A percentile compares a stretch with the other conserved stretches of the same genome.
Evolutionary conservation across 2,888 invertebrate species (phyloP).

Genomic region (Iselma pallidipennis): DNA sequence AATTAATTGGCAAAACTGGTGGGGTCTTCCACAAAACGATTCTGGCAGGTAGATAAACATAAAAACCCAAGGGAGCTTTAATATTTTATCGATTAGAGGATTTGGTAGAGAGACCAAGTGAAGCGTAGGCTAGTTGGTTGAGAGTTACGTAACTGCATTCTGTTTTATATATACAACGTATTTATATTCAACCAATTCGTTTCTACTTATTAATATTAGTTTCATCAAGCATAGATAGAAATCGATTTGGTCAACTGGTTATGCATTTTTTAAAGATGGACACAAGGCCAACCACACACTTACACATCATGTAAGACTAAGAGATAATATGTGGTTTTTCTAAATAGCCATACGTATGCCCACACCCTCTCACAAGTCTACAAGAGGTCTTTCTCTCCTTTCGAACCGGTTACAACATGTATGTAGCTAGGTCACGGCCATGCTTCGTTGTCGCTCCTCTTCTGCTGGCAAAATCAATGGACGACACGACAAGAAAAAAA

Average conservation of each 20-base stretch:
- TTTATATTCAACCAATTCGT: neutral
- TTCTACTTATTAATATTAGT: neutral
- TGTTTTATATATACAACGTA: neutral
- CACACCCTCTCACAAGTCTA: neutral
- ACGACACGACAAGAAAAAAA: too few species aligned
- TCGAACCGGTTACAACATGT: neutral
- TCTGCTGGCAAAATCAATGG: too few species aligned
- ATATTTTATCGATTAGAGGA: too few species aligned
- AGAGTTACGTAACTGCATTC: conserved; percentile 4
- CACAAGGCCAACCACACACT: neutral
- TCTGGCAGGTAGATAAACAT: too few species aligned
- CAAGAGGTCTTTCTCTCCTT: neutral
- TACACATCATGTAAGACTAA: neutral
- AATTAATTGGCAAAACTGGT: too few species aligned
- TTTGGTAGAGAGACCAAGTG: too few species aligned
- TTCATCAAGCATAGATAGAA: neutral
- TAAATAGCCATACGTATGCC: neutral
- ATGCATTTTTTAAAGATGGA: neutral
- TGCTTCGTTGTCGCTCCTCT: neutral
- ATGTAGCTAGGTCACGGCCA: neutral
- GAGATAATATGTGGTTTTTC: neutral
- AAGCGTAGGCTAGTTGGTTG: neutral
- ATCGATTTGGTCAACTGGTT: neutral
- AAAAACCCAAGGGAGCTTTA: neutral
- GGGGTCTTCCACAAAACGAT: too few species aligned